Percentiles rank a stretch among this genome's conserved stretches.
Conservation (phyloP, 2,797 vertebrate species). For the Urocyon cinereoargenteus region DNA sequence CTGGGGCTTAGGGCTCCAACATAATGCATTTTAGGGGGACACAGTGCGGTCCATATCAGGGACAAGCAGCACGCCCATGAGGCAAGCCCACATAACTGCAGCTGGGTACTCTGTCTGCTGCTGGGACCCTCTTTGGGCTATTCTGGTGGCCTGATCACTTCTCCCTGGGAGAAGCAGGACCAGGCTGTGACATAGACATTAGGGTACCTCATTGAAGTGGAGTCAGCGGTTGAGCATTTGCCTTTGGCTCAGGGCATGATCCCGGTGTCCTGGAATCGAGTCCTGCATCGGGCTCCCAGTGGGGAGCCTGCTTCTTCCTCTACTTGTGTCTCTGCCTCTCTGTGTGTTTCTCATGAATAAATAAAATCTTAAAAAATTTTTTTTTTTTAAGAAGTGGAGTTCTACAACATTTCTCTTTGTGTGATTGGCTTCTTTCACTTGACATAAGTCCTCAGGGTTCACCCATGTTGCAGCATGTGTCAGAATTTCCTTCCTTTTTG, state of each 20-base stretch:
- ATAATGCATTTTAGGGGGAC: not conserved
- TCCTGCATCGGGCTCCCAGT: no score
- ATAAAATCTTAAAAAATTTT: no score
- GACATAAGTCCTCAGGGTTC: not conserved
- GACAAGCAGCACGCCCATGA: rapidly evolving
- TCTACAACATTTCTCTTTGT: not conserved
- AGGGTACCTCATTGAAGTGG: not conserved
- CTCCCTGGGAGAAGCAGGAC: not conserved
- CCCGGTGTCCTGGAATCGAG: no score
- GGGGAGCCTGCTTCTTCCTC: no score
- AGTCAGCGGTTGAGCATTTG: no score
- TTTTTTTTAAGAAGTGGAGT: not conserved
- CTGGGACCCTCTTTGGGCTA: not conserved
- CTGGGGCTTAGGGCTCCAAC: not conserved
- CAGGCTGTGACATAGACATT: not conserved
- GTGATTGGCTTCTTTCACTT: not conserved
- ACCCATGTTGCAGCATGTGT: not conserved
- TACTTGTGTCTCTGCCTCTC: no score
- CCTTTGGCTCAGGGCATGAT: no score
- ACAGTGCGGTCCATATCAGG: not conserved
- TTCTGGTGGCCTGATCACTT: not conserved
- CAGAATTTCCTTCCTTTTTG: not conserved
- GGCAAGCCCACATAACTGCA: rapidly evolving
- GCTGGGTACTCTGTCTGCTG: not conserved
- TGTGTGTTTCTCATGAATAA: no score